Evolutionary conservation across 2,797 vertebrate species (phyloP).

Genomic region (Chrosomus eos): DNA sequence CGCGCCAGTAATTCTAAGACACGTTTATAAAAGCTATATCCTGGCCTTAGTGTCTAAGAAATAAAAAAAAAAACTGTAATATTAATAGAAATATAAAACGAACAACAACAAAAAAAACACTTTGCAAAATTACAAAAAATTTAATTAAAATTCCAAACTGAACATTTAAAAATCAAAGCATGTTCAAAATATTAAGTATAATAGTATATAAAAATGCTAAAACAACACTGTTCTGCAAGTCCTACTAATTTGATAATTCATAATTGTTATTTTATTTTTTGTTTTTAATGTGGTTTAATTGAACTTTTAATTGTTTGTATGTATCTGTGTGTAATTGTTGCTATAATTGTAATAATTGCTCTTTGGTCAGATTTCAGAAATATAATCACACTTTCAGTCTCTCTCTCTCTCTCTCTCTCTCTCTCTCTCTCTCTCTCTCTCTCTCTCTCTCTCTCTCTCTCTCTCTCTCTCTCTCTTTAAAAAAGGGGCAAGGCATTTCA

Average conservation of each 20-base stretch:
- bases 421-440: too few relatives aligned
- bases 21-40: too few relatives aligned
- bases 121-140: background rate
- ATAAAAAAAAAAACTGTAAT: background rate
- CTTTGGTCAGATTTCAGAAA: background rate
- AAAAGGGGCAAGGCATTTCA: slow-evolving; percentile 6
- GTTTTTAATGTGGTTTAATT: background rate
- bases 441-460: too few relatives aligned
- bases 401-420: too few relatives aligned
- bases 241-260: background rate
- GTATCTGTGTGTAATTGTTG: background rate
- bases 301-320: background rate
- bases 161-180: background rate
- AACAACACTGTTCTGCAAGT: background rate
- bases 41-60: background rate
- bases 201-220: background rate
- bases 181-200: background rate
- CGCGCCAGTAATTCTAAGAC: too few relatives aligned
- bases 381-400: background rate
- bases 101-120: background rate
- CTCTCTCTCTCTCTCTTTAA: background rate
- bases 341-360: too few relatives aligned
- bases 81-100: background rate
- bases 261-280: background rate
- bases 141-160: background rate